These are phyloP conservation scores for Ceratina japonica DNA, from an alignment of 1,140 invertebrate species.

Conservation along the genomic window DNA sequence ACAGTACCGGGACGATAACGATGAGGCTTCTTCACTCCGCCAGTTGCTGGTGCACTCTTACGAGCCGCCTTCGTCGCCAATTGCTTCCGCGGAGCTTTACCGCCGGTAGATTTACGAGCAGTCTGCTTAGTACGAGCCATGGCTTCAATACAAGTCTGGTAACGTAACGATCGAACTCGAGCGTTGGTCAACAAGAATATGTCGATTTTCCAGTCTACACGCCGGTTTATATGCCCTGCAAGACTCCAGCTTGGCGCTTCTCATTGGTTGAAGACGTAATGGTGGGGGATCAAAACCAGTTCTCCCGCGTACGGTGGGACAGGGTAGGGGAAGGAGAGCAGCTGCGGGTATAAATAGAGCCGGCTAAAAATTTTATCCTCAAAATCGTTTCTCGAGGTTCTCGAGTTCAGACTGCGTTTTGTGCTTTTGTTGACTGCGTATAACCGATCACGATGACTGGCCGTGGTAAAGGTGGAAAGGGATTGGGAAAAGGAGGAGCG, in stretches of 20 bases:
- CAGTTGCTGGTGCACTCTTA: conserved; percentile 89
- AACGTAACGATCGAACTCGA: no score
- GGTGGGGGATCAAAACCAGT: not conserved
- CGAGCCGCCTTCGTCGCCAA: conserved; percentile 86
- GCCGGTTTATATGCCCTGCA: conserved; percentile 2
- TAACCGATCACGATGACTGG: conserved; percentile 37
- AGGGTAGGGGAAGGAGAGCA: not conserved
- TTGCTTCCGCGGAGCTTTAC: conserved; percentile 87
- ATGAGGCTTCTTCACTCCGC: conserved; percentile 90
- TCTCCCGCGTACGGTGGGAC: not conserved
- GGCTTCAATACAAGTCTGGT: no score
- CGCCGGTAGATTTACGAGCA: conserved; percentile 57
- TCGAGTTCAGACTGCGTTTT: not conserved
- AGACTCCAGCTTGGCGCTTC: no score
- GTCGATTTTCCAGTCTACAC: rapidly evolving
- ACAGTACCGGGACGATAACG: conserved; percentile 61
- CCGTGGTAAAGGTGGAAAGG: conserved; percentile 53
- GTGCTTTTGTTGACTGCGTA: no score
- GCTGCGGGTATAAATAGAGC: not conserved
- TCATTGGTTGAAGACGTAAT: conserved; percentile 19
- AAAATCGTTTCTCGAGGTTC: not conserved
- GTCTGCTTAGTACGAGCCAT: conserved; percentile 64
- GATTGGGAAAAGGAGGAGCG: conserved; percentile 55
- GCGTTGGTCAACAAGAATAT: rapidly evolving
- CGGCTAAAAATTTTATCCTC: not conserved